Base-by-base conservation (phyloP, 2,113 vertebrate genomes). In the Edolisoma coerulescens region DNA sequence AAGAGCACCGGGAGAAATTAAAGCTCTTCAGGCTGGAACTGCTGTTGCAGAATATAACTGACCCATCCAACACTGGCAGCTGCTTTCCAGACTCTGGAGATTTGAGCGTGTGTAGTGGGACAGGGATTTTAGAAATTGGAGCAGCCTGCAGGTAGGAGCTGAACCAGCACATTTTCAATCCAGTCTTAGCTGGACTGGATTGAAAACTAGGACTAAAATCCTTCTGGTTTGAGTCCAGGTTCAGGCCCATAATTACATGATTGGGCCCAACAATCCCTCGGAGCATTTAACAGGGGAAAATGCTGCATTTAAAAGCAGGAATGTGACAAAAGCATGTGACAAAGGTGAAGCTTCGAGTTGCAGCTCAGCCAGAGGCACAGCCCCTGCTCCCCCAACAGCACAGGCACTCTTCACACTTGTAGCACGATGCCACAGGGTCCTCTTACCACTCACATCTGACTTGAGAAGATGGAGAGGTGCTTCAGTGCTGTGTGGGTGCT, bases 401-500 rank as follows among this genome's bases (percentile, higher is more conserved):
- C 47, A 54, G 42, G 16, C 18, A 35, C 11, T 50, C 13, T 41
- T 76, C 7, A 4, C 8, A 11, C 11, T 57, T 19, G 8, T 6
- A 78, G 35, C 53, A 32, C 11, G 37, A 24, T 4, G 2, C n/a
- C 9, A 11, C 37, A 50, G 21, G 8, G 26, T 71, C 47, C 26
- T 81, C 7, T 0, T 13, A 28, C 11, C 41, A 13, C 13, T 70
- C 60, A 50, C 12, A 28, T 8, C 11, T 78, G 77, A 11, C 60
- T 64, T 42, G 15, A 71, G 69, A 87, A 57, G 35, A 52, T 26
- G 10, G 52, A 77, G 37, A 70, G 42, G 49, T 37, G 37, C 5
- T 33, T 4, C 1, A 1, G 35, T 0, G 0, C 7, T 47, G 6
- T 1, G 2, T 1, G 3, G 35, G 9, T 70, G 59, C 22, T 74